A percentile compares a stretch with the other conserved stretches of the same genome.
phyloP scores from a whole-genome alignment of 2,888 invertebrate species.

The Syritta pipiens region DNA sequence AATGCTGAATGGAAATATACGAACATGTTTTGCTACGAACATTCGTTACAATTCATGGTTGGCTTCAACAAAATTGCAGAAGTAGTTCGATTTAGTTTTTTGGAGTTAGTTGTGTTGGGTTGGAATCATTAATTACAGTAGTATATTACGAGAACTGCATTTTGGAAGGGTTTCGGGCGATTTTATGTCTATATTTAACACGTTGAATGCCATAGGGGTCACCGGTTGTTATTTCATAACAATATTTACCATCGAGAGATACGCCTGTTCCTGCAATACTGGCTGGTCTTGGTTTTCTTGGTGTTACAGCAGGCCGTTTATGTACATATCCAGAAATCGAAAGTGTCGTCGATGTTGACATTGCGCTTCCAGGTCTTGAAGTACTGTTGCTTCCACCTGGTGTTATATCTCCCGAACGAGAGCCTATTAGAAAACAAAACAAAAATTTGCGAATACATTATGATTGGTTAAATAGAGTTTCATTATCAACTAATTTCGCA shows the following conservation, averaged over 20 bases:
- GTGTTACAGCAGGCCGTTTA: conserved; percentile 82
- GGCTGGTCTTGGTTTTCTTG: conserved; percentile 87
- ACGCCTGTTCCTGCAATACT: conserved; percentile 93
- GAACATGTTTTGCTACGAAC: too few species aligned
- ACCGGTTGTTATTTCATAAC: too few species aligned
- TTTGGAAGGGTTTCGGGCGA: too few species aligned
- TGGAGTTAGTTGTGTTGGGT: too few species aligned
- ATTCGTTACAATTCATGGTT: too few species aligned
- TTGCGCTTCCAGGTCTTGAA: conserved; percentile 92
- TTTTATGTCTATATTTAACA: too few species aligned
- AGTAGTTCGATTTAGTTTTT: too few species aligned
- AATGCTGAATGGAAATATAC: too few species aligned
- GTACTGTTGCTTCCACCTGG: conserved; percentile 82
- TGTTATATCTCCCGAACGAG: conserved; percentile 87
- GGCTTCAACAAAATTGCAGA: too few species aligned
- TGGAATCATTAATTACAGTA: too few species aligned
- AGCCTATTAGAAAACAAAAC: conserved; percentile 79
- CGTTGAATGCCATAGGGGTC: too few species aligned
- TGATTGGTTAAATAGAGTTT: neutral
- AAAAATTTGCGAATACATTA: neutral
- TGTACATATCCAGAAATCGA: conserved; percentile 82
- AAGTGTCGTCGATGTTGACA: conserved; percentile 86
- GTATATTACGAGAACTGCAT: too few species aligned
- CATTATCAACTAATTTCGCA: conserved; percentile 34
- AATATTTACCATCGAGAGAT: conserved; percentile 80